Base-by-base conservation (phyloP, 2,888 invertebrate genomes). In the Saturnia pavonia region DNA sequence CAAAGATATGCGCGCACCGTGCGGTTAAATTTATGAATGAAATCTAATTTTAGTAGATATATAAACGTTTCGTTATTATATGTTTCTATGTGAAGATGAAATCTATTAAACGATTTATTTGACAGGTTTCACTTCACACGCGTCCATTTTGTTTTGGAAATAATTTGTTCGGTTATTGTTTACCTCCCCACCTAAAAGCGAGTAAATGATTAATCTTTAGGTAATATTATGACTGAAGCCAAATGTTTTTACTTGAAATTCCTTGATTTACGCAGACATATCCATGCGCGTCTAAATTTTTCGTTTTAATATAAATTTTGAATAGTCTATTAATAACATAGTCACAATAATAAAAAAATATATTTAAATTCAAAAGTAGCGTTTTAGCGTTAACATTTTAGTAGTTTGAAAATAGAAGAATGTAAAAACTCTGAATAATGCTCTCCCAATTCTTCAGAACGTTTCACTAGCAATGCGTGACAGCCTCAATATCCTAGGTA, bases 81-180 rank as follows among this genome's bases (percentile, higher is more conserved):
- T 70, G 45, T 66, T 70, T 65, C 65, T 19, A 66, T 27, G 66
- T 66, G 42, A 45, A 66, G 69, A 34, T 69, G 22, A 57, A 71
- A 71, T 40, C 63, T 14, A 75, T 74, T 78, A 73, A 71, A 70
- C 68, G 71, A 76, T 77, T 79, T 77, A 79, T 75, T 76, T 74
- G 79, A 77, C 75, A 70, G n/a, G 75, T 71, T 72, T 77, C 77
- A 71, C 67, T 77, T 72, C 40, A 67, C 76, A 65, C 72, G 57
- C 72, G 54, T 67, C 48, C 66, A 68, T 71, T 73, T 63, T 80
- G 74, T 75, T 77, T 74, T 72, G 65, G 67, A 54, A 73, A 72
- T 78, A 73, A 71, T 75, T 72, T 77, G 70, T 76, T 74, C 74
- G 78, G 73, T 77, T 75, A 75, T 69, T 72, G 72, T 75, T 75